Base-by-base conservation (phyloP, 2,888 invertebrate species). In the Nysson spinosus region DNA sequence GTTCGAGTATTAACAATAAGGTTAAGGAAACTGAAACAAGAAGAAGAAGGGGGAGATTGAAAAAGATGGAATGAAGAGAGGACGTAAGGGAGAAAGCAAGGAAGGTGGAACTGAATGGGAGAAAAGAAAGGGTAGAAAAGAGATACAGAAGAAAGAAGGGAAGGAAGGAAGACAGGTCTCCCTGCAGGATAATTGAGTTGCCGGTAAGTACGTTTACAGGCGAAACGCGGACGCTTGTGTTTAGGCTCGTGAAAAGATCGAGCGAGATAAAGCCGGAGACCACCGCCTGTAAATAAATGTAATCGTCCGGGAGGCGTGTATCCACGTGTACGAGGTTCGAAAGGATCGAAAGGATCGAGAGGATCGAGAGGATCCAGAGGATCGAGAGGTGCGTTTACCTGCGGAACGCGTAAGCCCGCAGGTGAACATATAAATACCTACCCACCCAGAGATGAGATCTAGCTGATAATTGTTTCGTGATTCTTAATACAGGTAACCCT, bases 131-230 rank as follows among this genome's bases (percentile, higher is more conserved):
- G 20, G 26, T 11, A 12, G 1, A 4, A 4, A 35, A 30, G 39
- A 26, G 28, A 32, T 32, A 22, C 52, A 50, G 19, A 20, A 26
- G 20, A 22, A 35, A 17, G 42, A 34, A 34, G 42, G 40, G 39
- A 44, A 20, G 28, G 40, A 37, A n/a, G n/a, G n/a, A 19, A 22
- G 11, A 55, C 26, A 9, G 20, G 12, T 39, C 30, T 22, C 40
- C 43, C 17, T 42, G 46, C 54, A 54, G 47, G 68, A 73, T 80
- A 80, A 80, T 80, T 79, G 80, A 80, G 80, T 80, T 76, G 73
- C 75, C 65, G 66, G 66, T 69, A 74, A 73, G 64, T 68, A 61
- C 72, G 72, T 69, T 72, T 67, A 67, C 71, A 62, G 61, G 69
- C 58, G 50, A 62, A 55, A n/a, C 47, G 67, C 65, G 63, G 61